Evolutionary conservation across 1,140 invertebrate genomes (phyloP), one percentile per base, ranked within the genome.

Genomic region (Cotesia chilonis): DNA sequence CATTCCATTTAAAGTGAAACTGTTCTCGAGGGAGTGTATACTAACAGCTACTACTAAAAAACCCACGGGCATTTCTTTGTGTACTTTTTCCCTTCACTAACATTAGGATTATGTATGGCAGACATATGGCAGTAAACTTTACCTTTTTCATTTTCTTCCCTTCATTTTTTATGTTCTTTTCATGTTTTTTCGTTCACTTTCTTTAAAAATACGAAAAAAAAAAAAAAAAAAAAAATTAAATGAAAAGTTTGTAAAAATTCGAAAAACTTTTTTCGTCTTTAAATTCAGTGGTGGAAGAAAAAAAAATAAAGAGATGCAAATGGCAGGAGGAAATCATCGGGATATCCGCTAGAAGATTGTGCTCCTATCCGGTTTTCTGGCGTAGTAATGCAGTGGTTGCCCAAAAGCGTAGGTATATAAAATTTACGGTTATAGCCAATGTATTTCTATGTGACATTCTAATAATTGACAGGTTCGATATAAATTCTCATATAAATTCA

Each of bases 401-500:
- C 38, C 14, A 65, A 65, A 51, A 65, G 68, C 28, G 54, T 35
- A 71, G 17, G 51, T 57, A 71, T 65, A 59, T 20, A 47, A 68
- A 72, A 72, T 67, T 72, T 72, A 72, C 60, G 7, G 71, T 67
- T 73, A 73, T 73, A 61, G 59, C 41, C 59, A 17, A 73, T 63
- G 57, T 73, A 68, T 73, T 68, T 68, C 57, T 63, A n/a, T 28
- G 12, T 63, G 71, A 73, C 71, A 57, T 68, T 73, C 55, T 20
- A 20, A 73, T 73, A 73, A 73, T 73, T 73, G 65, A 73, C 71
- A 72, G 51, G 37, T 10, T 60, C 55, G 65, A 68, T 61, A 68
- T 68, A 72, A 72, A 72, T 72, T 55, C 54, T 17, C 61, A 20
- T 61, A 73, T 73, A 73, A 73, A 73, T 73, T 59, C 35, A 72